Evolutionary conservation across 2,113 vertebrate genomes (phyloP), one percentile per base, ranked within the genome.

Genomic region (Oostethus manadensis): DNA sequence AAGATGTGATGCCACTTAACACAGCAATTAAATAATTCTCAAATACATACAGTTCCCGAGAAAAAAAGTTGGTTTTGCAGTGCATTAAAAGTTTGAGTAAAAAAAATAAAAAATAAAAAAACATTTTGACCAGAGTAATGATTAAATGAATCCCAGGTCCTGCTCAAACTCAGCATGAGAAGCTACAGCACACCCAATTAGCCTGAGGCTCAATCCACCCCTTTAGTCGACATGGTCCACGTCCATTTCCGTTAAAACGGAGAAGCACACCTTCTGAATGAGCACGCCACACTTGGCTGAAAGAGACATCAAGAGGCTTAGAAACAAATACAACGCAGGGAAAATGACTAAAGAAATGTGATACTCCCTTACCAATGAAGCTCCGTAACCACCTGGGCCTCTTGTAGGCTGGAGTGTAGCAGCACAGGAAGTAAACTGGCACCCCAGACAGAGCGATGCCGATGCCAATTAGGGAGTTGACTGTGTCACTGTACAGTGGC

Each of bases 391-490:
- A 87, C 53, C 51, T 44, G 0, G 93, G 94, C 57, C 90, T 90
- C 53, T 85, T 91, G 1, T 75, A 38, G 60, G 91, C 89, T 0
- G 93, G 91, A 21, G 91, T 89, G 74, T 90, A 79, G 82, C 87
- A 75, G 76, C 93, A 87, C 35, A 96, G 80, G 86, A 92, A 92
- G 84, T 95, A 96, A 16, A 95, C 89, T 0, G 94, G 94, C 15
- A 96, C 68, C 2, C 93, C 94, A 0, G 93, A 96, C 29, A 93
- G 86, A 3, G 92, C 93, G 0, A 96, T 96, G 70, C 77, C 90
- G 1, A 95, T 92, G 58, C 94, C 93, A 0, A 95, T 96, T 73
- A 94, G 84, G 9, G 93, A 95, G 79, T 94, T 96, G 75, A 92
- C 45, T 22, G 92, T 91, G 65, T 96, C 93, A 0, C 92, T 95